Base-by-base conservation (phyloP, 2,113 vertebrate genomes). In the Grus americana region DNA sequence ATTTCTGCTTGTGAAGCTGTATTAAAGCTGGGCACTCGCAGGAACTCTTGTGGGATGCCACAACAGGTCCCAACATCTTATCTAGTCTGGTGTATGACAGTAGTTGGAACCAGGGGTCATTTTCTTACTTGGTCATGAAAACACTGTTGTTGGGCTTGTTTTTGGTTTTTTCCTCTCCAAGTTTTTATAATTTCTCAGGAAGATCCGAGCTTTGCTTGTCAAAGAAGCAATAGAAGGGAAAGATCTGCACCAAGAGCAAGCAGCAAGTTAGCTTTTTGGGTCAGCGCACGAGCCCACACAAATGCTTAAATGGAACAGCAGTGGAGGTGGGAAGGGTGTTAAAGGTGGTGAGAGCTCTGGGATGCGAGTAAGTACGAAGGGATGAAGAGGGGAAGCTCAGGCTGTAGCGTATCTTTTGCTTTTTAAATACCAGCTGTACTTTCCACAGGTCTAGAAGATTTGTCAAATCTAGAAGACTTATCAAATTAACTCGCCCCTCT, bases 101-200 rank as follows among this genome's bases (percentile, higher is more conserved):
- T 12, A 52, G 21, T 13, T 87, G 75, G 54, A 44, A 76, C 24
- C 54, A n/a, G 46, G 11, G 24, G 18, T 62, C 2, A 3, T 83
- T 46, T 84, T 62, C 63, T 57, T 49, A 57, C 8, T 10, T 5
- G 38, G 32, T 11, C 15, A 19, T 6, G 9, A 74, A 57, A 30
- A 63, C 13, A 9, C 7, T 29, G 15, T 1, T 29, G 12, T 36
- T 62, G 6, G 22, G 2, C 22, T 83, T 55, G 5, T 36, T 76
- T 42, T 61, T 49, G 10, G 11, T 59, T 23, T 52, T 9, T 40
- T 9, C 6, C 3, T 21, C 3, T 15, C 0, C 1, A 2, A 3
- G 23, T 21, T 38, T 82, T 50, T 62, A 10, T 15, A 2, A 7
- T 61, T 63, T 70, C 38, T 81, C 14, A 18, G 58, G 65, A 23